Evolutionary conservation across 2,888 invertebrate genomes (phyloP), one percentile per base, ranked within the genome.

Genomic region (Galeopsomyia nigrocyanea): DNA sequence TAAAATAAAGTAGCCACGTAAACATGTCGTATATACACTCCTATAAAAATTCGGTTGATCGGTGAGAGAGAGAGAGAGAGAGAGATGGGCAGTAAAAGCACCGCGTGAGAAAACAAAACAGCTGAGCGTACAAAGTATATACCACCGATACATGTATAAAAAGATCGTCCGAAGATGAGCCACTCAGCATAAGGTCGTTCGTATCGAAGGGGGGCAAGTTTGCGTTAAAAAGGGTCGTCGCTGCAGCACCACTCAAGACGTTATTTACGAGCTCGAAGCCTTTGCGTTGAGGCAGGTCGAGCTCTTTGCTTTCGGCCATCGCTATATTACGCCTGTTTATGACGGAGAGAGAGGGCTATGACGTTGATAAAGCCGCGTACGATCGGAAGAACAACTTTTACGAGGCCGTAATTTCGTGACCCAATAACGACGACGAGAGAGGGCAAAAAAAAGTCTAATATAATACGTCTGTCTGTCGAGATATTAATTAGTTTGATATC

Each of bases 201-300:
- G 7, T 31, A 7, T 39, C 39, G 39, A 39, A 39, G 39, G 39
- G 39, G 26, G 26, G 3, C 26, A 26, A 26, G 39, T 39, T 10
- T 39, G 74, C 70, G 74, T 63, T 2, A 65, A 75, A 79, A 80
- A 79, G 80, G 80, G 77, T 75, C 77, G 78, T 74, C 73, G 76
- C 72, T 80, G 80, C 79, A 78, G 78, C 78, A 81, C 81, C 81
- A 82, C 81, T 84, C 82, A 82, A 84, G 83, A 79, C 78, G 81
- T 85, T 86, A 86, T 86, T 86, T 86, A 85, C 82, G 84, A 81
- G 79, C 82, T 79, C 26, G 80, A 16, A 13, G 58, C 51, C n/a
- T n/a, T n/a, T 3, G 53, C 17, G 19, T 66, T 64, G 69, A n/a
- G 62, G 57, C 63, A 72, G 68, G 73, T 68, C 67, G 82, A 85